phyloP scores from a whole-genome alignment of 2,888 invertebrate genomes.

The Lamproptera curius region DNA sequence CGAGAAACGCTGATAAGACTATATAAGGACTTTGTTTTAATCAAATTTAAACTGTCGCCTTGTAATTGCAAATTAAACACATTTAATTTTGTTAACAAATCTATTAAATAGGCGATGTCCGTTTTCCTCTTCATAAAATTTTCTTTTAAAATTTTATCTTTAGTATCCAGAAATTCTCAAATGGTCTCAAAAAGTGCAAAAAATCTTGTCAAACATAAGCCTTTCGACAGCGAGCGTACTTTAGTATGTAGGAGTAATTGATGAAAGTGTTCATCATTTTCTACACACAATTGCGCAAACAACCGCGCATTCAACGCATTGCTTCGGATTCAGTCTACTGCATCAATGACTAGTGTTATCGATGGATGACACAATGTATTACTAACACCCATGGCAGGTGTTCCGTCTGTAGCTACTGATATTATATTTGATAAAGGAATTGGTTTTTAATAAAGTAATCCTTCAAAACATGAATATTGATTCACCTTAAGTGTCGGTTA shows the following conservation, averaged over 20 bases:
- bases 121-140: slow-evolving; percentile 45
- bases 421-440: slow-evolving; percentile 31
- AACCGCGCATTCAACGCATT: slow-evolving; percentile 19
- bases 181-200: background rate
- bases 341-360: slow-evolving; percentile 23
- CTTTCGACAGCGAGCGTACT: slow-evolving; percentile 1
- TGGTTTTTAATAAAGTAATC: slow-evolving; percentile 22
- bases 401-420: slow-evolving; percentile 39
- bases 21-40: slow-evolving; percentile 34
- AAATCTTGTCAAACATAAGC: slow-evolving; percentile 1
- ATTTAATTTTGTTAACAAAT: slow-evolving; percentile 25
- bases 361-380: slow-evolving; percentile 17
- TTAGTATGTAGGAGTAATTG: slow-evolving; percentile 1
- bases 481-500: slow-evolving; percentile 40
- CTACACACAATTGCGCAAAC: background rate
- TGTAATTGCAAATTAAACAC: slow-evolving; percentile 4
- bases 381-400: slow-evolving; percentile 33
- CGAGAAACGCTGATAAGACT: slow-evolving; percentile 33
- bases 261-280: background rate
- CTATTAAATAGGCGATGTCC: slow-evolving; percentile 33
- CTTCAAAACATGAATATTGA: slow-evolving; percentile 28
- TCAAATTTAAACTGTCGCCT: slow-evolving; percentile 19
- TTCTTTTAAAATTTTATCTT: background rate
- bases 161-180: no score
- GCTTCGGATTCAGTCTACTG: slow-evolving; percentile 13